Base-by-base conservation (phyloP, 2,797 vertebrate genomes). In the Cossypha dichroa region DNA sequence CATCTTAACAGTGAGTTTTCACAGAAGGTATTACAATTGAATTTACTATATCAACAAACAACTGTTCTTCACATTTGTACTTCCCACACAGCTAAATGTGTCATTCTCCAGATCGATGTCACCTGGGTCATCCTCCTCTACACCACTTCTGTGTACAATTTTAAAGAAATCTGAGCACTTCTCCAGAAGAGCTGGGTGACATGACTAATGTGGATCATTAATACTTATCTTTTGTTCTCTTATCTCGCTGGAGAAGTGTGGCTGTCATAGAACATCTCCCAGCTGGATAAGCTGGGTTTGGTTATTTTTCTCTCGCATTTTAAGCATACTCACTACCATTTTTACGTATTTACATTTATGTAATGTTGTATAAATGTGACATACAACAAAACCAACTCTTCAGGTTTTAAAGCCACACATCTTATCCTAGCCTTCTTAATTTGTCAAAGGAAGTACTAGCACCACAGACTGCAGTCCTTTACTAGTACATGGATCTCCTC, bases 201-300 rank as follows among this genome's bases (percentile, higher is more conserved):
- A 7, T 43, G 22, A 66, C 5, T 86, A 41, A 19, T 7, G 5
- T 34, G 16, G 10, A 21, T 67, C 40, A 31, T n/a, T 16, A 70
- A 36, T 54, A 14, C 4, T 55, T 54, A 15, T 55, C 18, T 52
- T n/a, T 49, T 34, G 64, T 79, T 40, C 11, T 19, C n/a, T 59
- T 28, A 14, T 67, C 22, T 60, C 11, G 21, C 21, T 29, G 31
- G 4, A 31, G 11, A 55, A 60, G 1, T 33, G 13, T n/a, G 11
- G 11, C 6, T 85, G 9, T 45, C 33, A 29, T 38, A 49, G 75
- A 25, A 28, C 9, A 15, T 56, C 5, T 62, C 56, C 54, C 10
- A 49, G 13, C 3, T 54, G 34, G 16, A 63, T 45, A 10, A 62
- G 13, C 10, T 74, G 13, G 2, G 0, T 0, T 21, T 38, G 14